Base-by-base conservation (phyloP, 2,888 invertebrate species). In the Pollenia angustigena region DNA sequence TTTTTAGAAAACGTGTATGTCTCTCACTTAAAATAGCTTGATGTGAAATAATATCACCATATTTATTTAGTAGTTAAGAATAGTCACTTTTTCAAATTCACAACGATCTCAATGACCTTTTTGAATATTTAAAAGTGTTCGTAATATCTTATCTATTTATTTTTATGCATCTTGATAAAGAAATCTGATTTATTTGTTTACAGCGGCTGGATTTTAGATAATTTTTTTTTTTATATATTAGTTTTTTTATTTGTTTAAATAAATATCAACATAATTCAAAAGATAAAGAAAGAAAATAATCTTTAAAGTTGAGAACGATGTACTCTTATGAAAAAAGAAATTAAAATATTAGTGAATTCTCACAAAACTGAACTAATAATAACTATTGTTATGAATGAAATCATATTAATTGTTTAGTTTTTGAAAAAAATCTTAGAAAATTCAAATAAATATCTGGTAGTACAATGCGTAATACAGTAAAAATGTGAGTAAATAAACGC, bases 381-480 rank as follows among this genome's bases (percentile, higher is more conserved):
- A 46, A 64, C 56, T 66, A 32, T 42, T 54, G 44, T 89, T 68
- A 88, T 89, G 88, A 89, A 89, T 89, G 88, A 89, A 86, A 81
- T 82, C 80, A 85, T 87, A 75, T 79, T 64, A 74, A 40, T 58
- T 18, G 8, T 71, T 71, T 50, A 14, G 46, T 46, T 48, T 32
- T 0, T 6, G 6, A 32, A 12, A 4, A 56, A 56, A 58, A 32
- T 8, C 14, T 16, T n/a, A 14, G 18, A 54, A 46, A 84, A 62
- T 50, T 58, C 42, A 52, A 60, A 40, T 11, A 64, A 18, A 68
- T 4, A 56, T 2, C 40, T 46, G 40, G 69, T 83, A 72, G 75
- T 71, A 85, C 58, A 79, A 88, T 90, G 91, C 92, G 92, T 92
- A 92, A 92, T 91, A 90, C 91, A 88, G 91, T 92, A 89, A 91